Evolutionary conservation across 2,797 vertebrate genomes (phyloP).

Genomic region (Sebastes hubbsi): DNA sequence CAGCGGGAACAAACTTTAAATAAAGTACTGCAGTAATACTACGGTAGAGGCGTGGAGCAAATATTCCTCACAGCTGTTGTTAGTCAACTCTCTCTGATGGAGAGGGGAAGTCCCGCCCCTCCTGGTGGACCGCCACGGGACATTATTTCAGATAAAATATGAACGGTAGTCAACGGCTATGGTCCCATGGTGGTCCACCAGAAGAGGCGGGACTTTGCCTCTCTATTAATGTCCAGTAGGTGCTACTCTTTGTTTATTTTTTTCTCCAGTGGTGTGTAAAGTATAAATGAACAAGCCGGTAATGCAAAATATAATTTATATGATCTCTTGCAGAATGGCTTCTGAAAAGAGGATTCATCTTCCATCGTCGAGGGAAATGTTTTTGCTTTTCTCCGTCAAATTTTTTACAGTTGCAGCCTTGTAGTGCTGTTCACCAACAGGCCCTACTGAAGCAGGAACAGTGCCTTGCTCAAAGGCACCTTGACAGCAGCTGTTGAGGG

Average conservation of each 20-base stretch:
- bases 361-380: background rate
- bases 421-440: background rate
- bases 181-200: too few species aligned
- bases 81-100: background rate
- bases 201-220: too few species aligned
- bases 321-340: background rate
- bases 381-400: background rate
- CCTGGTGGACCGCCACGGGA: too few species aligned
- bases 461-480: constrained; percentile 24
- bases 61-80: constrained; percentile 16
- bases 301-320: background rate
- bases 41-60: background rate
- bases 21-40: constrained; percentile 2
- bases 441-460: background rate
- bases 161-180: too few species aligned
- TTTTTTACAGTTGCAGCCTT: background rate
- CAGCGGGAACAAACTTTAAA: constrained; percentile 10
- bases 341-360: background rate
- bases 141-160: too few species aligned
- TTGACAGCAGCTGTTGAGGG: constrained; percentile 8
- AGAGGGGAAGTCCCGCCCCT: rapidly evolving
- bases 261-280: background rate
- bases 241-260: background rate
- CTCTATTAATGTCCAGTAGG: background rate
- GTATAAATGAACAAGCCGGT: background rate